Evolutionary conservation across 2,888 invertebrate genomes (phyloP), one percentile per base, ranked within the genome.

Genomic region (Noctua janthina): DNA sequence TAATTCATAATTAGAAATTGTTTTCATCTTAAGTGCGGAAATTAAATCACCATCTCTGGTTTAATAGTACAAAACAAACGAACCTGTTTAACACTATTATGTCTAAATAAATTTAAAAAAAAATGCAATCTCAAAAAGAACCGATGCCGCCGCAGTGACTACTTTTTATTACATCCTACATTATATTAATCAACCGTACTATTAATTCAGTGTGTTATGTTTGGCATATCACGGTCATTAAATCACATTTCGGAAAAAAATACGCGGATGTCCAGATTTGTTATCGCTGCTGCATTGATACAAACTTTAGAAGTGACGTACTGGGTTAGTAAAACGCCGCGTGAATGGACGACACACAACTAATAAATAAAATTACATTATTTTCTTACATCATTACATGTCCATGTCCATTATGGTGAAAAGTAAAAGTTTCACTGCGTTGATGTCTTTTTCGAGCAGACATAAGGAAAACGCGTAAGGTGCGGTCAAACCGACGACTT

Each of bases 391-490:
- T 43, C 2, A 15, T 68, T n/a, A 23, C 20, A 66, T 39, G 2
- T 43, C 10, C 1, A 43, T 43, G 2, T 43, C 10, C 1, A 43
- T 43, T 2, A 2, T 6, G 35, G 59, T n/a, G 49, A n/a, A 46
- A 46, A n/a, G 46, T n/a, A n/a, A 49, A 49, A 71, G 35, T 7
- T 5, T 15, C 10, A 8, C 35, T 23, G 74, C 79, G 79, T 79
- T 56, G 75, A 82, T 23, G 75, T 82, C 64, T 82, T 79, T 79
- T 64, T 23, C n/a, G 39, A 66, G 46, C 1, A n/a, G n/a, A 68
- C 13, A 43, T 43, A 46, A n/a, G 46, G n/a, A 68, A n/a, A 68
- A n/a, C 15, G 15, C n/a, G 11, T 59, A n/a, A 59, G 13, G 13
- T 59, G n/a, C n/a, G n/a, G 59, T 59, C 29, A 15, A 62, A n/a